Evolutionary conservation across 1,140 invertebrate species (phyloP).

Genomic region (Acyrthosiphon pisum): DNA sequence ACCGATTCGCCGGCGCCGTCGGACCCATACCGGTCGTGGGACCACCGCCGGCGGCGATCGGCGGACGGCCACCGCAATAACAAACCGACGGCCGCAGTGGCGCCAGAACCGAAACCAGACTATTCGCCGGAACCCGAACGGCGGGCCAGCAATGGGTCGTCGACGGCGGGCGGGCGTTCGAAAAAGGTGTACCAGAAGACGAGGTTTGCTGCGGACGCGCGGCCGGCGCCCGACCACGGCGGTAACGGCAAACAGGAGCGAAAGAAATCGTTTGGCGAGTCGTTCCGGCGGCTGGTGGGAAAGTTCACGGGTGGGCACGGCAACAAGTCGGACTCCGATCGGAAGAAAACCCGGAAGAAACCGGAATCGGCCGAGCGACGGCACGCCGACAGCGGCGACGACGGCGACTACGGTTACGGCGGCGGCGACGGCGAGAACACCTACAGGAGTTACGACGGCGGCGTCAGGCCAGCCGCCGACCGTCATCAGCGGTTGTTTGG

Average conservation of each 20-base stretch:
- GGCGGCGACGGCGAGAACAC: slow-evolving; percentile 60
- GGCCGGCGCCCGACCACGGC: slow-evolving; percentile 66
- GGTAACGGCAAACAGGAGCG: slow-evolving; percentile 65
- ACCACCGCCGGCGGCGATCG: slow-evolving; percentile 64
- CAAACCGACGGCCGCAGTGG: slow-evolving; percentile 58
- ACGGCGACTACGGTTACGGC: slow-evolving; percentile 62
- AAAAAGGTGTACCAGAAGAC: slow-evolving; percentile 73
- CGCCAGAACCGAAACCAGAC: slow-evolving; percentile 72
- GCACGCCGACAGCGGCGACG: slow-evolving; percentile 59
- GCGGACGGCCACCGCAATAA: neutral
- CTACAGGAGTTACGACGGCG: slow-evolving; percentile 58
- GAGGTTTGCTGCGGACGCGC: slow-evolving; percentile 70
- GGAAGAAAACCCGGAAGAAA: slow-evolving; percentile 58
- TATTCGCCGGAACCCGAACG: slow-evolving; percentile 70
- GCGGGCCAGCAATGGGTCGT: slow-evolving; percentile 58
- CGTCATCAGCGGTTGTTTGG: slow-evolving; percentile 58
- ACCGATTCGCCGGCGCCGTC: slow-evolving; percentile 61
- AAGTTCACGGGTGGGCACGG: slow-evolving; percentile 74
- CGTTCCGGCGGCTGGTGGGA: slow-evolving; percentile 78
- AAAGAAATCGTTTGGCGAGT: slow-evolving; percentile 66
- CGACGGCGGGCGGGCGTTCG: slow-evolving; percentile 48
- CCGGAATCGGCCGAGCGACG: slow-evolving; percentile 60
- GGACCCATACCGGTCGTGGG: slow-evolving; percentile 64
- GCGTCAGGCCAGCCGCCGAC: slow-evolving; percentile 2
- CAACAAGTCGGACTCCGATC: slow-evolving; percentile 42